Conservation (phyloP, 2,113 vertebrate species). For the Nesoenas mayeri region DNA sequence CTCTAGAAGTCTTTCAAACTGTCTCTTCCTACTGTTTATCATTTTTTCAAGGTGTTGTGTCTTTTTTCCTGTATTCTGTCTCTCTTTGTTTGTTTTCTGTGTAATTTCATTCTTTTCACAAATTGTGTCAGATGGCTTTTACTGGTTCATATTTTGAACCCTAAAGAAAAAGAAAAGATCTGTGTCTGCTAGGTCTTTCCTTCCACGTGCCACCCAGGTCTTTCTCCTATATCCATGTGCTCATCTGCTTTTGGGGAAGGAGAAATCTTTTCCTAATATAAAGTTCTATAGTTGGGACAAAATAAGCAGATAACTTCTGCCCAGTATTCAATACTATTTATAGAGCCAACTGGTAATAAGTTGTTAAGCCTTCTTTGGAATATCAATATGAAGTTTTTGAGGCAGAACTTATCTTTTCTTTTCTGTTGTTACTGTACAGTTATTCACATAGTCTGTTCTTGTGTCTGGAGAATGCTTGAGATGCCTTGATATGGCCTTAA, state of each 20-base stretch:
- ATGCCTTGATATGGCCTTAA: background rate
- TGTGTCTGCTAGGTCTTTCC: background rate
- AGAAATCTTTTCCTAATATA: no score
- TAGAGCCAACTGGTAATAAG: background rate
- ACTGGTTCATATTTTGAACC: background rate
- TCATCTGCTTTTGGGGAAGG: no score
- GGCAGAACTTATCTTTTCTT: background rate
- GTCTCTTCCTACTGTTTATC: background rate
- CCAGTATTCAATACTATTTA: background rate
- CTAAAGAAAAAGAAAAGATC: background rate
- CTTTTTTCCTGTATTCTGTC: background rate
- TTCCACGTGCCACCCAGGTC: background rate
- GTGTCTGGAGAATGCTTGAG: background rate
- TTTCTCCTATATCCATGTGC: background rate
- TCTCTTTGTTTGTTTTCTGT: background rate
- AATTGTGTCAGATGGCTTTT: background rate
- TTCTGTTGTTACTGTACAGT: background rate
- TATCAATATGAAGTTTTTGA: background rate
- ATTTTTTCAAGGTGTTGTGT: background rate
- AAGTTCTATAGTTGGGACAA: no score
- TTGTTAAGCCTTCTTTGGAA: background rate
- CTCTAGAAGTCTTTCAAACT: background rate
- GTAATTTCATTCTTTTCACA: background rate
- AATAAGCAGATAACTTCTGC: background rate
- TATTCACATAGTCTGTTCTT: background rate